Evolutionary conservation across 1,140 invertebrate genomes (phyloP), one percentile per base, ranked within the genome.

Genomic region (Palaemon carinicauda): DNA sequence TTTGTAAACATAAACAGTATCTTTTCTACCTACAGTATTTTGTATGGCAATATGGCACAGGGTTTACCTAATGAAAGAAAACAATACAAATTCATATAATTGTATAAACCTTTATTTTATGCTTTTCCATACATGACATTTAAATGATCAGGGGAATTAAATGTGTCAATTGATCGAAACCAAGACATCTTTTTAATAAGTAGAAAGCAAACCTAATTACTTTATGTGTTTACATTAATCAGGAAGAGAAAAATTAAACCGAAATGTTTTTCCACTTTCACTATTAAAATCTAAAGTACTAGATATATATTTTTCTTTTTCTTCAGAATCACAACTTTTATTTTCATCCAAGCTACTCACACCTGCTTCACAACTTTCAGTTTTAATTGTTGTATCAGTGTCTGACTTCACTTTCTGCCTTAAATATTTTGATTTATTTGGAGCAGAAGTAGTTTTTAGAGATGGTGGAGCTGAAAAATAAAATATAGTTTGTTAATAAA

Each of bases 211-310:
- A 12, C 41, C 41, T 41, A 1, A 41, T 41, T 41, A 41, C n/a
- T n/a, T n/a, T 41, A 41, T 1, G 3, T 41, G 12, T 12, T 41
- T 41, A 41, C 41, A 41, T 51, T 50, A 75, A 29, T 31, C 41
- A 60, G 29, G 29, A 29, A 84, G 53, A 21, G 77, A 80, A 86
- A 86, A 86, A 69, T 86, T 86, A 80, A 86, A 86, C 54, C 24
- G 80, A 65, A 86, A 86, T n/a, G 77, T 15, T 29, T 80, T 86
- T 80, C 51, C 83, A 33, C 77, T 52, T 27, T 50, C 19, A 12
- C 15, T 29, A 71, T 80, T 86, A 52, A 74, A 86, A 31, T 24
- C 33, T 21, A n/a, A 21, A 69, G 10, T 19, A 50, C 3, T 27
- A 21, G 33, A n/a, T 31, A 41, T 24, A 7, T 9, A 33, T 15